phyloP scores from a whole-genome alignment of 2,113 vertebrate species.

The Eurypyga helias region DNA sequence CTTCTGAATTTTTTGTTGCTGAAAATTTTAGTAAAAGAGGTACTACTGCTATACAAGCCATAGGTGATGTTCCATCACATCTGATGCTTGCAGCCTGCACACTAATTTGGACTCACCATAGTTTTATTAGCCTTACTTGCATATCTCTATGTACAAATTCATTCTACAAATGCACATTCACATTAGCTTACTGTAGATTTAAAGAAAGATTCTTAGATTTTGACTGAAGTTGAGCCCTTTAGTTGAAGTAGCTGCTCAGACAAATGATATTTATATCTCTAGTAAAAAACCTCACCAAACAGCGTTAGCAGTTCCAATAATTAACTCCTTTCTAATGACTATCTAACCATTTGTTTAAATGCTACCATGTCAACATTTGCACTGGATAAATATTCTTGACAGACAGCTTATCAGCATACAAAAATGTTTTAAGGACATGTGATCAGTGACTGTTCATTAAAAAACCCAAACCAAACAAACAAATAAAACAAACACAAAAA shows the following conservation, averaged over 20 bases:
- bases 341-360: neutral
- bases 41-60: neutral
- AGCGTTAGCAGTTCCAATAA: neutral
- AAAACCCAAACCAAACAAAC: too few relatives aligned
- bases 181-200: neutral
- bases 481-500: too few relatives aligned
- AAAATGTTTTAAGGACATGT: neutral
- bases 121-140: neutral
- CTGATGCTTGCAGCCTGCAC: neutral
- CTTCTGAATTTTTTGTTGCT: neutral
- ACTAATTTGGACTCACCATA: neutral
- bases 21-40: neutral
- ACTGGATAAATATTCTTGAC: neutral
- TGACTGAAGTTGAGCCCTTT: neutral
- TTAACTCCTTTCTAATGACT: neutral
- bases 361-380: neutral
- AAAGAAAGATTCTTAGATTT: neutral
- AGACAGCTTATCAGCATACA: neutral
- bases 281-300: neutral
- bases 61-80: neutral
- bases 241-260: neutral
- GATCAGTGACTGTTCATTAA: neutral
- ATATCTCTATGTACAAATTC: neutral
- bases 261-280: neutral
- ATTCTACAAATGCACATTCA: neutral